phyloP scores from a whole-genome alignment of 1,140 invertebrate species.

The Belonocnema kinseyi region DNA sequence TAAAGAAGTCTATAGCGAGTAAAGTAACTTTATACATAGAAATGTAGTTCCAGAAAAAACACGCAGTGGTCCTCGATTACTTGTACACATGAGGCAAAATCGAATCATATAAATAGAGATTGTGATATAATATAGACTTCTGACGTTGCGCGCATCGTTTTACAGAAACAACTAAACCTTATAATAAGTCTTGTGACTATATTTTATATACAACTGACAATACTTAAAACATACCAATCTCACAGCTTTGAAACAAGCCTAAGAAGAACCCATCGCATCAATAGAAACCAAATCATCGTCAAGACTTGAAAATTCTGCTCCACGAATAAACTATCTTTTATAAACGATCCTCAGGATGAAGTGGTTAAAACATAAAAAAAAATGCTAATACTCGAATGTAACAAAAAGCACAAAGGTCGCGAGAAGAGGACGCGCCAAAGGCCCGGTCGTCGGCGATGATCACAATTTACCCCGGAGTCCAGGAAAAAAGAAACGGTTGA shows the following conservation, averaged over 20 bases:
- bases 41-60: background rate
- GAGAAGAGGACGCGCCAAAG: background rate
- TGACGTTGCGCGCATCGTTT: constrained; percentile 18
- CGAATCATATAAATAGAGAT: background rate
- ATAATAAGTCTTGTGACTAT: constrained; percentile 1
- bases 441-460: constrained; percentile 4
- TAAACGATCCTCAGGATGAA: background rate
- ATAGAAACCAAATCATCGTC: background rate
- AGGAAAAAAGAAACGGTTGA: no score
- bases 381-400: constrained; percentile 12
- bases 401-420: background rate
- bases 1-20: constrained; percentile 19
- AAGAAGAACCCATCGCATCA: background rate
- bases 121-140: background rate
- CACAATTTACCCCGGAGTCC: background rate
- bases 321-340: background rate
- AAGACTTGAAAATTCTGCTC: background rate
- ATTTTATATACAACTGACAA: constrained; percentile 16
- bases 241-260: constrained; percentile 9
- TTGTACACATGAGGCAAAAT: constrained; percentile 20
- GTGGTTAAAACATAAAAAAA: background rate
- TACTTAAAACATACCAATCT: background rate
- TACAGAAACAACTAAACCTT: constrained; percentile 4
- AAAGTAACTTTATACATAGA: constrained; percentile 30
- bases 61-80: constrained; percentile 8